Base-by-base conservation (phyloP, 1,140 invertebrate genomes). In the Rhagoletis pomonella region DNA sequence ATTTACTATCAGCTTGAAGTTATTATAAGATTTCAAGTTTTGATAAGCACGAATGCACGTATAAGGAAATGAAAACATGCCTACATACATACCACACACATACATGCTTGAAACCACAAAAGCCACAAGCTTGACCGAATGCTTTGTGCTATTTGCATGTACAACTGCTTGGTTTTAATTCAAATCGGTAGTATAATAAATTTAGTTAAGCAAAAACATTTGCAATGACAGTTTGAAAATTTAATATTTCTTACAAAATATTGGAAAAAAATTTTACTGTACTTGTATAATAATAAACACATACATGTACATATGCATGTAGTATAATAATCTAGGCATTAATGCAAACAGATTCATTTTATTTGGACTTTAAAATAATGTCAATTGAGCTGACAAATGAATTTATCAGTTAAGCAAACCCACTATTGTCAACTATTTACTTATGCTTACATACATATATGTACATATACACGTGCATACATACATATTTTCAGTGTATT, bases 171-270 rank as follows among this genome's bases (percentile, higher is more conserved):
- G 39, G 60, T 1, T 17, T 73, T 44, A 44, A 73, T 73, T 73
- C 44, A 73, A 47, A 73, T 44, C 17, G 17, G 17, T 17, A 67
- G 42, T 67, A 73, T 17, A 73, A 73, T 73, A 44, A 73, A 73
- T 44, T 73, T 39, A 73, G 44, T 73, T 73, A 73, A 42, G 42
- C 10, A 47, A 73, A 73, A 73, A 44, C 42, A 42, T 44, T 44
- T 73, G 17, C 4, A 73, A 44, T 73, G 67, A 47, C 67, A 73
- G 67, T 73, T 73, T 73, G 67, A 44, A 44, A 29, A 39, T 4
- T 73, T 73, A 44, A 17, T 4, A 73, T 14, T 73, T 47, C 67
- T 17, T 47, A 42, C 42, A 44, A 17, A 47, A 73, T 42, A 73
- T 39, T 12, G 4, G 39, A 73, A 14, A 0, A 73, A 14, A 73